These are phyloP conservation scores for Campylorhamphus procurvoides DNA, from an alignment of 2,113 vertebrate species.

Conservation along the genomic window DNA sequence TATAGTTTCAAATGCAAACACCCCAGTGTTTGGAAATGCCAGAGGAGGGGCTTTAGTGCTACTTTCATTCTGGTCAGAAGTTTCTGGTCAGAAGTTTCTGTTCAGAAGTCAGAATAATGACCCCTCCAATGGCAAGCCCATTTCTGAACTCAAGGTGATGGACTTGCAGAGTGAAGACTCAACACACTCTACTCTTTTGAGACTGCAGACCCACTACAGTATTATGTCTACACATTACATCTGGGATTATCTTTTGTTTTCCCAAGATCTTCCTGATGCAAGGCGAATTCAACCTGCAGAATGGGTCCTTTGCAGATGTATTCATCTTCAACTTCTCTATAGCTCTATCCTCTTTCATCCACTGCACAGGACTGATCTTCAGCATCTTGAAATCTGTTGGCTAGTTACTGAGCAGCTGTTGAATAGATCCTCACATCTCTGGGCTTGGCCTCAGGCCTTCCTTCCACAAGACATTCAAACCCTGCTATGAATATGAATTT, in stretches of 20 bases:
- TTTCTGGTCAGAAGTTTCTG: background rate
- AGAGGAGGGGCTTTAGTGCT: background rate
- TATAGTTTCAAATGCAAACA: background rate
- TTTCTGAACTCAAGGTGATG: background rate
- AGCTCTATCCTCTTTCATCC: background rate
- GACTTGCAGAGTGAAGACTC: background rate
- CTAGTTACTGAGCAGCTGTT: background rate
- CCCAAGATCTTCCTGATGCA: background rate
- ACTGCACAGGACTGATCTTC: background rate
- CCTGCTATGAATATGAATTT: conserved; percentile 4
- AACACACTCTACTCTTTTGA: background rate
- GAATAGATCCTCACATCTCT: background rate
- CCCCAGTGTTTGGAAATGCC: background rate
- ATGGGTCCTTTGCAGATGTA: background rate
- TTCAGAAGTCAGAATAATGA: background rate
- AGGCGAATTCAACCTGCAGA: background rate
- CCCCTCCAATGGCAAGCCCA: background rate
- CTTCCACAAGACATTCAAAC: background rate
- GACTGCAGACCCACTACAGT: background rate
- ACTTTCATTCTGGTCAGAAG: background rate
- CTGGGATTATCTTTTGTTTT: background rate
- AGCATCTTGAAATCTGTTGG: background rate
- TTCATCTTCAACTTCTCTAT: background rate
- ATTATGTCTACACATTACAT: background rate
- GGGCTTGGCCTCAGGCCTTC: background rate